Conservation (phyloP, 2,888 invertebrate genomes). For the Alviniconcha strummeri region DNA sequence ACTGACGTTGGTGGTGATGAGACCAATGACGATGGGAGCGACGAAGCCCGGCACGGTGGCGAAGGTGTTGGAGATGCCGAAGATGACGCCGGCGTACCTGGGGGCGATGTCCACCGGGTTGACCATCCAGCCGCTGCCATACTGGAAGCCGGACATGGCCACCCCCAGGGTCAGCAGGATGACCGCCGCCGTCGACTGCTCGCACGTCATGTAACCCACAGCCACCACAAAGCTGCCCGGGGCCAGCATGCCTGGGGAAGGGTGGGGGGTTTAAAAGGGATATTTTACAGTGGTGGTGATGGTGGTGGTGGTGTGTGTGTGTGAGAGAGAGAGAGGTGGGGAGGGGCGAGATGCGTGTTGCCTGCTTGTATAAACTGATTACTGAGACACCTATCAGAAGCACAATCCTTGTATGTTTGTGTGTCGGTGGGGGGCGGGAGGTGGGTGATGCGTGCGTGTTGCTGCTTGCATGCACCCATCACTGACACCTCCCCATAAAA, state of each 20-base stretch:
- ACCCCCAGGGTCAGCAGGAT: slow-evolving; percentile 57
- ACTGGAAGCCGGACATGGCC: slow-evolving; percentile 59
- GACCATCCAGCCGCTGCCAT: slow-evolving; percentile 60
- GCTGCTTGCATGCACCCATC: too few relatives aligned
- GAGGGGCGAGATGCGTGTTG: not conserved
- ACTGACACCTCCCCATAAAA: too few relatives aligned
- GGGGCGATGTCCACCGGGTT: slow-evolving; percentile 70
- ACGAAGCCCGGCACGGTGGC: slow-evolving; percentile 64
- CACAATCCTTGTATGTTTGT: not conserved
- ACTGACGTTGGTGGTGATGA: slow-evolving; percentile 57
- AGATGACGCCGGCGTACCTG: slow-evolving; percentile 63
- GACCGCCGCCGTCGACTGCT: slow-evolving; percentile 49
- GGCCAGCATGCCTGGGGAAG: slow-evolving; percentile 49
- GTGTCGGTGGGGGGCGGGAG: not conserved
- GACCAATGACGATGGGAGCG: slow-evolving; percentile 62
- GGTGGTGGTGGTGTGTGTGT: not conserved
- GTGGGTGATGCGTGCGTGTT: not conserved
- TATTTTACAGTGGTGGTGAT: too few relatives aligned
- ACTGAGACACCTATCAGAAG: too few relatives aligned
- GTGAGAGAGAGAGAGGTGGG: not conserved
- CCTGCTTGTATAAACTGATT: not conserved
- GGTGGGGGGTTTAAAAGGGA: too few relatives aligned
- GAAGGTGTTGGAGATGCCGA: slow-evolving; percentile 65
- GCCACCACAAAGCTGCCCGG: slow-evolving; percentile 57
- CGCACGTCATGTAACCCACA: slow-evolving; percentile 57